phyloP scores from a whole-genome alignment of 2,797 vertebrate species.

The Pitangus sulphuratus region DNA sequence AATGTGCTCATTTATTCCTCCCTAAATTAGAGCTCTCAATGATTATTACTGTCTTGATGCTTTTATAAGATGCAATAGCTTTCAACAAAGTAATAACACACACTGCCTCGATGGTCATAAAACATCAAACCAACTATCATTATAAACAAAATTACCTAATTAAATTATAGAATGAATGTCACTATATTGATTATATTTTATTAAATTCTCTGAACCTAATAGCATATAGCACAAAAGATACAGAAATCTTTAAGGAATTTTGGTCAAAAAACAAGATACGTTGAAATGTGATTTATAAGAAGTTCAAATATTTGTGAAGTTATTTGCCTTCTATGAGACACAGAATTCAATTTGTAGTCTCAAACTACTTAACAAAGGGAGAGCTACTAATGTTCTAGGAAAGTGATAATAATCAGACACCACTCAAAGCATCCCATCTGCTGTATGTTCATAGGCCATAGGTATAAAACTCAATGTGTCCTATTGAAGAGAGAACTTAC shows the following conservation, averaged over 20 bases:
- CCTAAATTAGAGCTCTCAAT: constrained; percentile 15
- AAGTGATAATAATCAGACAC: not conserved
- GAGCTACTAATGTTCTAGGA: not conserved
- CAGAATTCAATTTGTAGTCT: not conserved
- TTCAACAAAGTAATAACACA: constrained; percentile 29
- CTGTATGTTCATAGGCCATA: not conserved
- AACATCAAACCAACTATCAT: not conserved
- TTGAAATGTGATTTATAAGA: not conserved
- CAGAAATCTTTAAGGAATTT: not conserved
- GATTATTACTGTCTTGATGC: constrained; percentile 22
- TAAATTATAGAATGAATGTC: not conserved
- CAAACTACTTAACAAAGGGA: not conserved
- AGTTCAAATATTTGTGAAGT: not conserved
- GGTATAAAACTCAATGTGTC: not conserved
- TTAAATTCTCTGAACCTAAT: not conserved
- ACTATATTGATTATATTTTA: not conserved
- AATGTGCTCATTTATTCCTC: constrained; percentile 11
- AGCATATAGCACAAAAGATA: not conserved
- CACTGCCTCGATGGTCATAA: constrained; percentile 16
- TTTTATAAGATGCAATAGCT: constrained; percentile 16
- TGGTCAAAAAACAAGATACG: not conserved
- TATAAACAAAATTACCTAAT: not conserved
- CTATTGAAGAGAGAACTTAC: not conserved
- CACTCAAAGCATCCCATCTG: not conserved
- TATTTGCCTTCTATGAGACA: not conserved